Evolutionary conservation across 2,113 vertebrate genomes (phyloP).

Genomic region (Catharus fuscescens): DNA sequence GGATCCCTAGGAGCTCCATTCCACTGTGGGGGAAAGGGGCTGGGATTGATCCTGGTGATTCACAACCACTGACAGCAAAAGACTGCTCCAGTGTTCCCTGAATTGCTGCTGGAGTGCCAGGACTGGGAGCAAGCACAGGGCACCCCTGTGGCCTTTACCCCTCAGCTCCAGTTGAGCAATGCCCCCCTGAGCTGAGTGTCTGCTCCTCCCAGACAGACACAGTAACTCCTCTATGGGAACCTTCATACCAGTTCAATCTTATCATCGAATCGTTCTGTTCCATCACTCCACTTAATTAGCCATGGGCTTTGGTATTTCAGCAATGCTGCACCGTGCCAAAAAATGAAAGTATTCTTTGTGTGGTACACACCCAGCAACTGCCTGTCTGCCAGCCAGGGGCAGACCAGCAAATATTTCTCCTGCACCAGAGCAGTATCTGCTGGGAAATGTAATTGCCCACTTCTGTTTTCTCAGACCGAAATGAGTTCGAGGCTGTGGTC

Average conservation of each 20-base stretch:
- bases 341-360: conserved; percentile 67
- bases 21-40: neutral
- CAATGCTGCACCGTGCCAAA: conserved; percentile 40
- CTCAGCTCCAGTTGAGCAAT: neutral
- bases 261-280: conserved; percentile 53
- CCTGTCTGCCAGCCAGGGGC: conserved; percentile 9
- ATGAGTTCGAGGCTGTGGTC: neutral
- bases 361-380: conserved; percentile 37
- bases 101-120: neutral
- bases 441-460: neutral
- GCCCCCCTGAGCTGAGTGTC: neutral
- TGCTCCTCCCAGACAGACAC: conserved; percentile 8
- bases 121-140: neutral
- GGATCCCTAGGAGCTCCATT: neutral
- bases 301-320: conserved; percentile 67
- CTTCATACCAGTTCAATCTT: conserved; percentile 55
- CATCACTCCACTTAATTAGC: conserved; percentile 55
- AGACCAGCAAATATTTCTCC: neutral
- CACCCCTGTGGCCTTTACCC: neutral
- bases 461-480: conserved; percentile 28
- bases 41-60: neutral
- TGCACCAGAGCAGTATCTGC: neutral
- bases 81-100: neutral
- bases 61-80: neutral
- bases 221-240: conserved; percentile 24